phyloP scores from a whole-genome alignment of 2,113 vertebrate species.

The Poeciliopsis occidentalis region DNA sequence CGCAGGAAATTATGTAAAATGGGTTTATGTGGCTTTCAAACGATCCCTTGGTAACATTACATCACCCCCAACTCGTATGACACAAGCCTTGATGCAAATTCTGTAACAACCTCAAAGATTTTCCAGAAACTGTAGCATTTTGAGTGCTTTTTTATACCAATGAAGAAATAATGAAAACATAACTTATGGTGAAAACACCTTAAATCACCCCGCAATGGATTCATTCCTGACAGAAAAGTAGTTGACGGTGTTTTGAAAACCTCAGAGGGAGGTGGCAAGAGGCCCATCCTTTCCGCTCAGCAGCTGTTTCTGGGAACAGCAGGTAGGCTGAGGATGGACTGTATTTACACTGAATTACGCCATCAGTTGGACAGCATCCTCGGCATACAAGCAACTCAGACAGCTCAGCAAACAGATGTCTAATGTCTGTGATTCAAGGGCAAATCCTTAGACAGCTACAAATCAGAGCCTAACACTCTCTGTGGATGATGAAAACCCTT shows the following conservation, averaged over 20 bases:
- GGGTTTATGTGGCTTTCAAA: constrained; percentile 39
- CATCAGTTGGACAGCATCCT: constrained; percentile 57
- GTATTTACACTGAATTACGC: constrained; percentile 65
- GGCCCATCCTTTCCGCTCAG: too few species aligned
- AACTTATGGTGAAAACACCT: not conserved
- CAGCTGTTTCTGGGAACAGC: constrained; percentile 67
- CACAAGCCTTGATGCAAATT: constrained; percentile 11
- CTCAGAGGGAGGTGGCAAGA: too few species aligned
- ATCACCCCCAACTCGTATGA: constrained; percentile 7
- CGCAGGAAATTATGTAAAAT: constrained; percentile 57
- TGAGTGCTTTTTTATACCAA: not conserved
- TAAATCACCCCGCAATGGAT: too few species aligned
- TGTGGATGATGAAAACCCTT: constrained; percentile 13
- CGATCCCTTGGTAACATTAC: constrained; percentile 37
- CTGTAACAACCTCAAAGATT: not conserved
- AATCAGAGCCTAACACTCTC: constrained; percentile 51
- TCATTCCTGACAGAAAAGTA: too few species aligned
- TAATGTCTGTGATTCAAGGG: constrained; percentile 61
- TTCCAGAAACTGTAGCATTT: not conserved
- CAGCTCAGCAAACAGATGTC: constrained; percentile 57
- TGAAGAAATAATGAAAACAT: not conserved
- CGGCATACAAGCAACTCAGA: constrained; percentile 46
- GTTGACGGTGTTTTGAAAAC: too few species aligned
- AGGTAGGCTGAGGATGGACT: constrained; percentile 49
- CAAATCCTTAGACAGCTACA: constrained; percentile 58